Evolutionary conservation across 1,140 invertebrate genomes (phyloP), one percentile per base, ranked within the genome.

Genomic region (Lepidurus apus): DNA sequence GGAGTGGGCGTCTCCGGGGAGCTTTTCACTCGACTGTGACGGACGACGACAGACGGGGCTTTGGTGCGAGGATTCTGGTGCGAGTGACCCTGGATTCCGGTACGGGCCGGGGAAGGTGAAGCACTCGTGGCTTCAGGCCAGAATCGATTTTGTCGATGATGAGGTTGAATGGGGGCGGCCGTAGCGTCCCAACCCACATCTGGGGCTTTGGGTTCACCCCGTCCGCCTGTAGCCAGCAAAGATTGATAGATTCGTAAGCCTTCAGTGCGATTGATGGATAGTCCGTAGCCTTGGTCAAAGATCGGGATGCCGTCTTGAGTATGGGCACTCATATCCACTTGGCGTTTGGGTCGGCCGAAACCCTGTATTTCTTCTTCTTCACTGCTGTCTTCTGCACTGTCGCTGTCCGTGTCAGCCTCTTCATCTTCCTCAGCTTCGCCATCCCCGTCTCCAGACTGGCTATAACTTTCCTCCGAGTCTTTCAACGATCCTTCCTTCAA

Each of bases 281-380:
- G 43, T 7, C 80, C 80, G 74, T 80, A 80, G 8, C 80, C 78
- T n/a, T 65, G 74, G 13, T 80, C 80, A 73, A 78, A 75, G 17
- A 80, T 79, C 34, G 77, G 77, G 13, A 80, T 75, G 11, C 80
- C 80, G 53, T 80, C 80, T 73, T 79, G 78, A 26, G 80, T 80
- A 43, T 77, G 75, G 65, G 79, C 73, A 77, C 75, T 80, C 26
- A 80, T 65, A 74, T 80, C 79, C 21, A 76, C 79, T 74, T 80
- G 79, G 17, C 79, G 79, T 21, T 79, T 79, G 17, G 24, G 26
- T 11, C 79, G 75, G 34, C 45, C 73, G 8, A 44, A 26, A 44
- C 24, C 44, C 24, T 9, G 53, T n/a, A 45, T 24, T 10, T 77
- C 76, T n/a, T 42, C 76, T 45, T 53, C 45, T 43, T 77, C 76